A percentile compares a stretch with the other conserved stretches of the same genome.
phyloP scores from a whole-genome alignment of 2,113 vertebrate species.

The Prolemur simus region DNA sequence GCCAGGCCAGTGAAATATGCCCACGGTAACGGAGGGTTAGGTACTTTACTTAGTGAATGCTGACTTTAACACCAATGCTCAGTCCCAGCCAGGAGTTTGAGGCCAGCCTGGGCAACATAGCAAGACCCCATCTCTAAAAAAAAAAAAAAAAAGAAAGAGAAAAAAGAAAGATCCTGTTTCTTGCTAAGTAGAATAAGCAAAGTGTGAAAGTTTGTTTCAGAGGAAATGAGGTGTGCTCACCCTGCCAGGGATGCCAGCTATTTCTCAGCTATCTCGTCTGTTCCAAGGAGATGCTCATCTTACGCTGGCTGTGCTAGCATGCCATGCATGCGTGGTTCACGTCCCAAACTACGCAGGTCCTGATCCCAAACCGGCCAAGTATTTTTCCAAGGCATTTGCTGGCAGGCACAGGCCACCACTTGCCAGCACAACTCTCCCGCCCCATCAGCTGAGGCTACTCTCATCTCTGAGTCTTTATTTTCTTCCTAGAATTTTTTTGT shows the following conservation, averaged over 20 bases:
- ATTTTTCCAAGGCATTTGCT: neutral
- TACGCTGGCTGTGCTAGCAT: neutral
- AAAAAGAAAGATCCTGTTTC: neutral
- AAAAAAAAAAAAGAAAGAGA: neutral
- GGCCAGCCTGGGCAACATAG: neutral
- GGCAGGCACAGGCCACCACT: neutral
- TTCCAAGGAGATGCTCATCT: neutral
- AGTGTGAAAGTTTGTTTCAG: neutral
- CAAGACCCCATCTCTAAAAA: neutral
- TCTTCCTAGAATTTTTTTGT: neutral
- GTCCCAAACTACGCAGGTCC: neutral
- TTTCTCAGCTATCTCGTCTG: neutral
- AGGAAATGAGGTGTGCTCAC: neutral
- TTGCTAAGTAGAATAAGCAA: neutral
- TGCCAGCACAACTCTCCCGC: neutral
- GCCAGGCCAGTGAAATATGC: neutral
- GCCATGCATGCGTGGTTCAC: rapidly evolving
- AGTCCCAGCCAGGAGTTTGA: neutral
- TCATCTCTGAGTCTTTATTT: neutral
- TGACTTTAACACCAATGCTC: neutral
- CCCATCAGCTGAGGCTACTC: neutral
- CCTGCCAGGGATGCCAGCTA: neutral
- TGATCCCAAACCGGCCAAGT: neutral
- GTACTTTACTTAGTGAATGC: neutral
- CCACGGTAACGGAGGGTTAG: too few relatives aligned